phyloP scores from a whole-genome alignment of 2,113 vertebrate species.

The Triplophysa rosa region DNA sequence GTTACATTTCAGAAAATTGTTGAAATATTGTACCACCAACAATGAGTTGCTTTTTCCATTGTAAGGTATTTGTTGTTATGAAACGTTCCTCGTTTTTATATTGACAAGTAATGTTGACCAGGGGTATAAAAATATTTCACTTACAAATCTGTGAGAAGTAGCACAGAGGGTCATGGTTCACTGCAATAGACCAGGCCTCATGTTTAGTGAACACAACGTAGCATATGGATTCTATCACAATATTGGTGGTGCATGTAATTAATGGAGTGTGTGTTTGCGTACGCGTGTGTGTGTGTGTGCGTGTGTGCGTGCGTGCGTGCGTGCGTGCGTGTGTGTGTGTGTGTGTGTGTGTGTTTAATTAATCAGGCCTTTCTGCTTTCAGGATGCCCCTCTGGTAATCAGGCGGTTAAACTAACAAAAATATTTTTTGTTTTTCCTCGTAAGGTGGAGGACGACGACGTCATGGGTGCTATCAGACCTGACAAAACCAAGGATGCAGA shows the following conservation, averaged over 20 bases:
- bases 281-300: neutral
- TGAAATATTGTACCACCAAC: too few relatives aligned
- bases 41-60: slow-evolving; percentile 1
- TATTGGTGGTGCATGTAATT: slow-evolving; percentile 26
- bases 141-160: slow-evolving; percentile 28
- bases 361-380: slow-evolving; percentile 55
- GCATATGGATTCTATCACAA: slow-evolving; percentile 71
- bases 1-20: neutral
- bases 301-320: slow-evolving; percentile 23
- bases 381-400: slow-evolving; percentile 40
- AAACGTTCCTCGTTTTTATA: slow-evolving; percentile 3
- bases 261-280: slow-evolving; percentile 4
- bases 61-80: slow-evolving; percentile 18
- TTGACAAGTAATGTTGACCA: slow-evolving; percentile 34
- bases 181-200: slow-evolving; percentile 40
- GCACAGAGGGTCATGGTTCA: slow-evolving; percentile 39
- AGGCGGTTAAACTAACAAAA: slow-evolving; percentile 65
- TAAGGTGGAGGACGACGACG: slow-evolving; percentile 64
- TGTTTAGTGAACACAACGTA: slow-evolving; percentile 48
- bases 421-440: slow-evolving; percentile 70
- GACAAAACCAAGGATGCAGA: slow-evolving; percentile 58
- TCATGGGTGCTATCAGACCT: slow-evolving; percentile 66
- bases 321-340: slow-evolving; percentile 12
- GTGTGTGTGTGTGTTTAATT: slow-evolving; percentile 57
- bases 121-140: slow-evolving; percentile 15